Conservation (phyloP, 53 echinoderm and acorn worm species). For the Mesocentrotus franciscanus region DNA sequence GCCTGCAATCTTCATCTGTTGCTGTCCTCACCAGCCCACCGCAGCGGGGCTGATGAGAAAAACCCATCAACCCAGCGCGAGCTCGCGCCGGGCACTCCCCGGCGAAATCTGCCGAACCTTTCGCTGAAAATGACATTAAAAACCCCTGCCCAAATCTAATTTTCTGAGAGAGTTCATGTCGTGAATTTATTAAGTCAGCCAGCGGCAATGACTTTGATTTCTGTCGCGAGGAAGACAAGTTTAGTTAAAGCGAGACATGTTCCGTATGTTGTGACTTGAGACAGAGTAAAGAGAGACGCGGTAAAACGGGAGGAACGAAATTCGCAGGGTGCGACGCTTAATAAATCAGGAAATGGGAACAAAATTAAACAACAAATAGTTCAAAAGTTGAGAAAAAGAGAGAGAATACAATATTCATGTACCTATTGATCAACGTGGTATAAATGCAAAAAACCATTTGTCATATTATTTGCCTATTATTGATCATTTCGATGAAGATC, state of each 20-base stretch:
- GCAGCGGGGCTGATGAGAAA: constrained; percentile 81
- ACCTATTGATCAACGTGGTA: background rate
- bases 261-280: constrained; percentile 10
- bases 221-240: background rate
- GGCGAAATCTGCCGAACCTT: constrained; percentile 43
- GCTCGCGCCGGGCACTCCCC: constrained; percentile 63
- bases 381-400: background rate
- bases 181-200: constrained; percentile 49
- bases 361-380: background rate
- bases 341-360: background rate
- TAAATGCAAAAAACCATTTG: background rate
- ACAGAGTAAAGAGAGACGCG: background rate
- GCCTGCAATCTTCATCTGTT: constrained; percentile 31
- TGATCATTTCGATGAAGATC: background rate
- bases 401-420: background rate
- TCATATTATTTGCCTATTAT: background rate
- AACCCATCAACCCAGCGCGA: constrained; percentile 90
- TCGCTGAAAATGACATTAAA: constrained; percentile 66
- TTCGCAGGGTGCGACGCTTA: background rate
- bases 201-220: constrained; percentile 53
- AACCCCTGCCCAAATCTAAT: constrained; percentile 60
- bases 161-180: constrained; percentile 41
- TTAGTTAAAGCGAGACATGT: constrained; percentile 34
- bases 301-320: background rate
- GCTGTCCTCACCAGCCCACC: constrained; percentile 30